Evolutionary conservation across 1,140 invertebrate genomes (phyloP), one percentile per base, ranked within the genome.

Genomic region (Drosophila triauraria): DNA sequence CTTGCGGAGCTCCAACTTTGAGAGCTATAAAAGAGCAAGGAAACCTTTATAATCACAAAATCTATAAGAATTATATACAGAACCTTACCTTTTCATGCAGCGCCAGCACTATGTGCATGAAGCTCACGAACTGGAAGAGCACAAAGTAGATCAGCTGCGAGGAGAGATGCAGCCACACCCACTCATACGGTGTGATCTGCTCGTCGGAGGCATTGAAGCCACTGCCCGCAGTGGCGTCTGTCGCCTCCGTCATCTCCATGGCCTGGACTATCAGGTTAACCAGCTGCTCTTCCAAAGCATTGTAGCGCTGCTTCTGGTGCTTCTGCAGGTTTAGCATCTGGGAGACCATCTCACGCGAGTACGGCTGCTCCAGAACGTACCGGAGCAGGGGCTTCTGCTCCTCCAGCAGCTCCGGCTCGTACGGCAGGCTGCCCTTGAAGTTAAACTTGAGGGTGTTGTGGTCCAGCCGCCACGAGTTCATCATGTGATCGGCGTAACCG

Each of bases 131-230:
- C 92, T 99, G 97, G 88, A 98, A 98, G 0, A 99, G 94, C 30
- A 99, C 97, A 93, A 99, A 98, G 94, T 98, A 99, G 65, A 99
- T 99, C 0, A 99, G 94, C 93, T 99, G 98, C 15, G 97, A 98
- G 2, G 98, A 99, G 1, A 99, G 93, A 93, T 99, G 98, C 50
- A 98, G 94, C 98, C 98, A 99, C 15, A 98, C 94, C 94, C 97
- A 97, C 61, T 93, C 85, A 30, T 92, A 92, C 4, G 74, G 78
- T 0, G 91, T 78, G 20, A 86, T 92, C 48, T 91, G 84, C 35
- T 93, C 92, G 27, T 93, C 92, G 6, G 83, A 79, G 13, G 85
- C 58, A 65, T 91, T 92, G 38, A 92, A 92, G 32, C 87, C 83
- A 78, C 87, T 92, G 56, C 91, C 91, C 2, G 75, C 72, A 63